Percentiles rank a stretch among this genome's conserved stretches.
phyloP scores from a whole-genome alignment of 2,888 invertebrate species.

The Hirtodrosophila trivittata region DNA sequence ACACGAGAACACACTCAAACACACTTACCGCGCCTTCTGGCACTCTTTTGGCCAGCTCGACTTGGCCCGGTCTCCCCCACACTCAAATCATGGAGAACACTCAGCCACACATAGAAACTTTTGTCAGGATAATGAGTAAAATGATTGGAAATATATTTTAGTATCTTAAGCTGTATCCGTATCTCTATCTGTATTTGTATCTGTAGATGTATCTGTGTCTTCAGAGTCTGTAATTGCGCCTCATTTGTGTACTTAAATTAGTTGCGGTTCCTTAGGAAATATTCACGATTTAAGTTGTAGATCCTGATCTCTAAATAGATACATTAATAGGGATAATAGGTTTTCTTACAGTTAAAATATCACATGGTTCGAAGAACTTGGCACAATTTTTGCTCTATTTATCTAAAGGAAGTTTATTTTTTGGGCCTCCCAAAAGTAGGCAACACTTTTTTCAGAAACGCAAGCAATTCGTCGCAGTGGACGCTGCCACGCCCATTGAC shows the following conservation, averaged over 20 bases:
- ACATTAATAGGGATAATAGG: too few species aligned
- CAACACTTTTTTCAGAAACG: constrained; percentile 33
- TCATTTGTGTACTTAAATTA: neutral
- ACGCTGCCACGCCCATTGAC: constrained; percentile 38
- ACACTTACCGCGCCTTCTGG: constrained; percentile 60
- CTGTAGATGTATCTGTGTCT: neutral
- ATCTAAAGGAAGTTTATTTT: too few species aligned
- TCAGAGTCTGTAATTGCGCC: neutral
- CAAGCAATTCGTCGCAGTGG: constrained; percentile 16
- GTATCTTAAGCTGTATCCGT: constrained; percentile 38
- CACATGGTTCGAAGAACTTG: too few species aligned
- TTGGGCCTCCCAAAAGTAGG: constrained; percentile 29
- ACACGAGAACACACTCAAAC: constrained; percentile 12
- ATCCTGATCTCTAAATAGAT: too few species aligned
- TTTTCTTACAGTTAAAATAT: too few species aligned
- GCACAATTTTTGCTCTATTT: too few species aligned
- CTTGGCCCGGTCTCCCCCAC: constrained; percentile 28
- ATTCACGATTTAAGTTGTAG: too few species aligned
- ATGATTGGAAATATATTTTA: constrained; percentile 78
- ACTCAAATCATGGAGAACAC: constrained; percentile 8
- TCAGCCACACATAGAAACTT: constrained; percentile 54
- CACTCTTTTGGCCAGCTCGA: constrained; percentile 64
- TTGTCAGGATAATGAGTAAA: constrained; percentile 78
- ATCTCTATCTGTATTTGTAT: constrained; percentile 22
- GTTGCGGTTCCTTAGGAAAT: too few species aligned